A percentile compares a stretch with the other conserved stretches of the same genome.
Conservation (phyloP, 2,888 invertebrate species). For the Acanthosepion pharaonis region DNA sequence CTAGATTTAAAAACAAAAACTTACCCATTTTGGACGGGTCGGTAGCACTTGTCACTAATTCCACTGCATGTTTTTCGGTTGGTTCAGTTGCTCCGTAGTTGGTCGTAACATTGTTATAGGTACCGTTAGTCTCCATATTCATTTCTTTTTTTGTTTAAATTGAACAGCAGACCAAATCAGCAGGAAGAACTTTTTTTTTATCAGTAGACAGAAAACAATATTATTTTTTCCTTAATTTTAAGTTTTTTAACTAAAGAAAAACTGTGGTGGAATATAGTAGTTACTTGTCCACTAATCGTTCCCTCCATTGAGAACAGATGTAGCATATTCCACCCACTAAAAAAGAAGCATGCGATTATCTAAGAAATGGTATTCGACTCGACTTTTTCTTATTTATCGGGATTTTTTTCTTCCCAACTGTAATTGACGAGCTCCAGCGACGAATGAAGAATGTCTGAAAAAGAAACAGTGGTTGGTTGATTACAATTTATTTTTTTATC, state of each 20-base stretch:
- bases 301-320: not conserved
- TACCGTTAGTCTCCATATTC: not conserved
- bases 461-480: too few relatives aligned
- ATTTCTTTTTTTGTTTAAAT: not conserved
- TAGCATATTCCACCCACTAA: too few relatives aligned
- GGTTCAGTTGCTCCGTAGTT: not conserved
- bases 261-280: not conserved
- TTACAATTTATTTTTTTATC: too few relatives aligned
- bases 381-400: too few relatives aligned
- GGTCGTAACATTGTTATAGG: not conserved
- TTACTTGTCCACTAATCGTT: not conserved
- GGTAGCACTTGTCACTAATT: not conserved
- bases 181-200: not conserved
- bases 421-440: too few relatives aligned
- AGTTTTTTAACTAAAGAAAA: not conserved
- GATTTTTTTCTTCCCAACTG: too few relatives aligned
- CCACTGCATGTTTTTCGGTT: not conserved
- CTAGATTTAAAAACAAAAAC: not conserved
- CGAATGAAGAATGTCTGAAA: too few relatives aligned
- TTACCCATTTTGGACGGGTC: constrained; percentile 23
- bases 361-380: too few relatives aligned
- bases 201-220: not conserved
- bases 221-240: not conserved
- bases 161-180: not conserved
- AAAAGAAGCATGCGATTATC: too few relatives aligned